Evolutionary conservation across 1,140 invertebrate genomes (phyloP).

Genomic region (Diorhabda carinulata): DNA sequence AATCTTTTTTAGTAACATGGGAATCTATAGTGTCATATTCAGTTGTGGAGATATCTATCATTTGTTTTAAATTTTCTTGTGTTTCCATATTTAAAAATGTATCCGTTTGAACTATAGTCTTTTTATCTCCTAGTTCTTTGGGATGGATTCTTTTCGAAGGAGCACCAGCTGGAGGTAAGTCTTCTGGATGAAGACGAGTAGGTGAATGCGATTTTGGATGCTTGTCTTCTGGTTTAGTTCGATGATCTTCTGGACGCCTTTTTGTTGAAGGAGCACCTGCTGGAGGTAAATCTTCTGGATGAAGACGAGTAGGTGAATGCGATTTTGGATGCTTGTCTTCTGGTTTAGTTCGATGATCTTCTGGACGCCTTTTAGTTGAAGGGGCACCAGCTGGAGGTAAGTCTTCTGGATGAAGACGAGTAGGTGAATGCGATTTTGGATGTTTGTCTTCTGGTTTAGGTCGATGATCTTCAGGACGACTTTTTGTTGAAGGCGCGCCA

Average conservation of each 20-base stretch:
- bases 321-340: background rate
- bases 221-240: background rate
- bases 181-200: slow-evolving; percentile 1
- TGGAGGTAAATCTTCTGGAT: slow-evolving; percentile 6
- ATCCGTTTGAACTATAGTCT: slow-evolving; percentile 9
- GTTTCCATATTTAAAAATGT: slow-evolving; percentile 33
- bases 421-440: background rate
- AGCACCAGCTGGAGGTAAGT: slow-evolving; percentile 9
- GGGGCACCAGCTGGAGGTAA: slow-evolving; percentile 9
- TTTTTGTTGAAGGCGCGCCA: slow-evolving; percentile 13
- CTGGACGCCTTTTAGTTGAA: background rate
- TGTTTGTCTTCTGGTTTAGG: background rate
- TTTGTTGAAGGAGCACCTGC: slow-evolving; percentile 4
- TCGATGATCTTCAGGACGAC: background rate
- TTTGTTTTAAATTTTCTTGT: slow-evolving; percentile 28
- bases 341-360: background rate
- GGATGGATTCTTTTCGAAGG: slow-evolving; percentile 5
- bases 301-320: background rate
- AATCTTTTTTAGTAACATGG: background rate
- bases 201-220: background rate
- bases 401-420: slow-evolving; percentile 1
- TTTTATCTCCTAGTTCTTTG: slow-evolving; percentile 11
- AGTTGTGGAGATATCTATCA: slow-evolving; percentile 13
- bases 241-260: background rate
- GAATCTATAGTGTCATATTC: background rate